Evolutionary conservation across 2,113 vertebrate species (phyloP), one percentile per base, ranked within the genome.

Genomic region (Gobius niger): DNA sequence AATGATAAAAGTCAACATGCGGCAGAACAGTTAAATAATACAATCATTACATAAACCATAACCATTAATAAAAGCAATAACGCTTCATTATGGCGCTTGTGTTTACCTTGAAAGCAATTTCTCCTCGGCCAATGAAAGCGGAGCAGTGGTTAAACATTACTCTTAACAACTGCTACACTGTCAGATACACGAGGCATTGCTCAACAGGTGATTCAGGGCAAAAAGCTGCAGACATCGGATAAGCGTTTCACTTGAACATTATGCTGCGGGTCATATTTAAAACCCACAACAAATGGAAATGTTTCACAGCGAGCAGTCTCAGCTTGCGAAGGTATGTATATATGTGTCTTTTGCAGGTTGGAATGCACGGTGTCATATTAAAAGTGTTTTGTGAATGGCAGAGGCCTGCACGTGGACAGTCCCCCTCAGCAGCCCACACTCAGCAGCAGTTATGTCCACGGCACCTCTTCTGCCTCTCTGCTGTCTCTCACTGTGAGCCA

Each of bases 371-470:
- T 47, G 5, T 5, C 10, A 7, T 46, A 3, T 47, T 19, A 9
- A 13, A 16, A 69, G 16, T 42, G 15, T 60, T 14, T 53, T 83
- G 24, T 67, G 59, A 63, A 42, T 41, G 6, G 0, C 86, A 96
- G 95, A 66, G 72, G 84, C 7, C 72, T 94, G 68, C 89, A 93
- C 65, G 87, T 90, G 9, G 88, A 90, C 67, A 12, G 0, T 1
- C 65, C 66, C 5, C 93, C 87, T 3, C 12, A 63, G 0, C 75
- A 85, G 24, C 89, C 89, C 1, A 12, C 73, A 0, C 81, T 93
- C 71, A 93, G 86, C 73, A 91, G 54, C 83, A 99, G 96, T 87
- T 98, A 96, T 0, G 62, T 94, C 74, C 93, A 92, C 13, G 97
- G 97, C 7, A 56, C 77, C 9, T 86, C 80, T 19, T 68, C 85